These are phyloP conservation scores for Lipophrys pholis DNA, from an alignment of 2,113 vertebrate species.

Conservation along the genomic window DNA sequence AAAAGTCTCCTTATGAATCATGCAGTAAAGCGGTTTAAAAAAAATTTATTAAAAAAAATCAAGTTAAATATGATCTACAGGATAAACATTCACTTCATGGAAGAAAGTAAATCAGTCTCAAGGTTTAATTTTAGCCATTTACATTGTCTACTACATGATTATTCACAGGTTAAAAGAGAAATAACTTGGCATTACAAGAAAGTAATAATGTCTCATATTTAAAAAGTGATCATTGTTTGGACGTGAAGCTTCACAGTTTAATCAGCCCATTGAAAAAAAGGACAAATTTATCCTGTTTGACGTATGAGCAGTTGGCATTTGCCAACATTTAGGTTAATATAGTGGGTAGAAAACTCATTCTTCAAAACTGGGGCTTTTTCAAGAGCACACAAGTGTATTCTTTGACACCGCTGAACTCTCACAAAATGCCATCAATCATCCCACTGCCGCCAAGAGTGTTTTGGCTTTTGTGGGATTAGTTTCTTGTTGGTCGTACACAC, in stretches of 20 bases:
- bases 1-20: constrained; percentile 48
- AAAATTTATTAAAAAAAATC: constrained; percentile 36
- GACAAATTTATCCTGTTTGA: constrained; percentile 23
- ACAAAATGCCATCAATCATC: constrained; percentile 66
- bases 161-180: constrained; percentile 15
- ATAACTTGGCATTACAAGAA: constrained; percentile 9
- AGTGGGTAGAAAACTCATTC: constrained; percentile 57
- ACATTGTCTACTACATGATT: constrained; percentile 16
- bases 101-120: constrained; percentile 24
- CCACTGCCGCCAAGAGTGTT: constrained; percentile 20
- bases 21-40: constrained; percentile 35
- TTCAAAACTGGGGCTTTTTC: constrained; percentile 48
- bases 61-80: constrained; percentile 41
- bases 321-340: constrained; percentile 48
- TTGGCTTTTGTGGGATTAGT: constrained; percentile 55
- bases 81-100: constrained; percentile 48
- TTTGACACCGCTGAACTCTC: constrained; percentile 64
- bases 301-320: constrained; percentile 52
- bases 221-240: constrained; percentile 24
- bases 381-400: constrained; percentile 63
- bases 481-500: constrained; percentile 49
- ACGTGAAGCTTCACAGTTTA: constrained; percentile 34
- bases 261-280: constrained; percentile 16
- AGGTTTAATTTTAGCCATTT: constrained; percentile 25
- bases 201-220: constrained; percentile 20